Evolutionary conservation across 1,140 invertebrate species (phyloP).

Genomic region (Antheraea mylitta): DNA sequence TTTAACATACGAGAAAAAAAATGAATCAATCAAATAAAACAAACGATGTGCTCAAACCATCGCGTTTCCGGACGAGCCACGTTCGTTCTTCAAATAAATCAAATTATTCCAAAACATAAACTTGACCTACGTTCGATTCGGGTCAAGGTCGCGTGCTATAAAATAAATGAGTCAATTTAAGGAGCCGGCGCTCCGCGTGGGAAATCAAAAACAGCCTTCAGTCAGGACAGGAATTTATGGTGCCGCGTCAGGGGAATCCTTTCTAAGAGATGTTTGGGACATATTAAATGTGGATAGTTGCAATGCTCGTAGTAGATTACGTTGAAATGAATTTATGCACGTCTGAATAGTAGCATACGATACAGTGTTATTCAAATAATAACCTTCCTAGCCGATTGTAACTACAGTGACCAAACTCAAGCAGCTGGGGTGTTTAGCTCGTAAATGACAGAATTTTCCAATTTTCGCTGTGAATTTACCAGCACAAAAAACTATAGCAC

Average conservation of each 20-base stretch:
- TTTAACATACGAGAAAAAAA: not conserved
- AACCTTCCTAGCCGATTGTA: too few relatives aligned
- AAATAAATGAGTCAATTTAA: conserved; percentile 29
- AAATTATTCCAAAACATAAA: conserved; percentile 14
- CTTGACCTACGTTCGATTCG: conserved; percentile 21
- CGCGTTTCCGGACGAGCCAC: not conserved
- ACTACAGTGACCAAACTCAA: too few relatives aligned
- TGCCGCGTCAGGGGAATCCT: conserved; percentile 28
- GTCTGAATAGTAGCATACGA: too few relatives aligned
- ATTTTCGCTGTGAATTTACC: too few relatives aligned
- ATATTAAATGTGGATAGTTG: too few relatives aligned
- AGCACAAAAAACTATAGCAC: too few relatives aligned
- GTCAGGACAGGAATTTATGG: conserved; percentile 55
- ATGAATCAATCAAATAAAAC: conserved; percentile 6
- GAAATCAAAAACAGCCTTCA: conserved; percentile 55
- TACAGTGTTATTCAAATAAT: too few relatives aligned
- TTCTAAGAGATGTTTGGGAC: not conserved
- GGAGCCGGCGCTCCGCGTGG: conserved; percentile 42
- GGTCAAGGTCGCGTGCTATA: conserved; percentile 20
- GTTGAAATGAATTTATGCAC: too few relatives aligned
- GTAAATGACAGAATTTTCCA: too few relatives aligned
- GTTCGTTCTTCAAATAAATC: conserved; percentile 5
- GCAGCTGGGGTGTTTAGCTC: too few relatives aligned
- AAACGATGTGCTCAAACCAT: not conserved
- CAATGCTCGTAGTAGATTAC: too few relatives aligned